Percentiles rank a stretch among this genome's conserved stretches.
phyloP scores from a whole-genome alignment of 2,797 vertebrate species.

The Zalophus californianus region DNA sequence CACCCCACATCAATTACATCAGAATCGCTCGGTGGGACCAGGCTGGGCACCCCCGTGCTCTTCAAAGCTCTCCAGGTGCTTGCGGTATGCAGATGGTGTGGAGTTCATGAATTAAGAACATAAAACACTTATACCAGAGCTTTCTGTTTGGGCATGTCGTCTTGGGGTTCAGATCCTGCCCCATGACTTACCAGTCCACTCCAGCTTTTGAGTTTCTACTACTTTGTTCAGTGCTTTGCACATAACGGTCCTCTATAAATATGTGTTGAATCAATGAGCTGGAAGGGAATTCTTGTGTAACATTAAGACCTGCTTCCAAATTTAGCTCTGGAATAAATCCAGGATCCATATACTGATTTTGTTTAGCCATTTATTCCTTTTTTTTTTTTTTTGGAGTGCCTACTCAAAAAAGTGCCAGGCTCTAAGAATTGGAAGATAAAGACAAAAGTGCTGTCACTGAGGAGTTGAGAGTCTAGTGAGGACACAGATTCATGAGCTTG shows the following conservation, averaged over 20 bases:
- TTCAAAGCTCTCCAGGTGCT: not conserved
- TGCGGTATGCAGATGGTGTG: not conserved
- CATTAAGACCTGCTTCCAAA: not conserved
- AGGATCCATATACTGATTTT: not conserved
- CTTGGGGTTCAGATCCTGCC: not conserved
- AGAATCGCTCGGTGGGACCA: not conserved
- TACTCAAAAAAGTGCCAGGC: not conserved
- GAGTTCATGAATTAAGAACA: not conserved
- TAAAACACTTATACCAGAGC: not conserved
- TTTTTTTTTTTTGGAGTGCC: not conserved
- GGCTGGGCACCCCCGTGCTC: not conserved
- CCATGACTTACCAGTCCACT: not conserved
- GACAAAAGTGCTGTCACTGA: not conserved
- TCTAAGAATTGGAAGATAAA: not conserved
- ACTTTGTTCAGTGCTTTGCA: not conserved
- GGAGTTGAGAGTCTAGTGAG: not conserved
- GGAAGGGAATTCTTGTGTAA: not conserved
- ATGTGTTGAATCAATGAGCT: not conserved
- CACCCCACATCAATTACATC: too few relatives aligned
- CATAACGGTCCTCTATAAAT: not conserved
- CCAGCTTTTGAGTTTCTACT: not conserved
- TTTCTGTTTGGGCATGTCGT: not conserved
- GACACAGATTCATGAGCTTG: not conserved
- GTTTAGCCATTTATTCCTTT: not conserved
- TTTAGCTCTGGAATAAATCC: not conserved